Evolutionary conservation across 2,113 vertebrate species (phyloP).

Genomic region (Macaca fascicularis): DNA sequence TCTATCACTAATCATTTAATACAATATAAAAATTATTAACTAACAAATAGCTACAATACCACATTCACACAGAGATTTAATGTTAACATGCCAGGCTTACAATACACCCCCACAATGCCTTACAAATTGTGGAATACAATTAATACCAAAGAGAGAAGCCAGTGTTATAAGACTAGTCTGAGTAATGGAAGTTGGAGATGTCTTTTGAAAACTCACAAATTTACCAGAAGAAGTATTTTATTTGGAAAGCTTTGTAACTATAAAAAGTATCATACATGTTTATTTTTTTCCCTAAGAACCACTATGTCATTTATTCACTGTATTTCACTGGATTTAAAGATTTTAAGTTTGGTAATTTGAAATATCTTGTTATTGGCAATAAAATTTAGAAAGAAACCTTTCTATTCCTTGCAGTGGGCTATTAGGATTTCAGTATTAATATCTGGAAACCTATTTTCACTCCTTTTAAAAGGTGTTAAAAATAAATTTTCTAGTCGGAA

Average conservation of each 20-base stretch:
- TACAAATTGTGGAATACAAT: not conserved
- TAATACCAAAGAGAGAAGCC: not conserved
- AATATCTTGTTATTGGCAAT: not conserved
- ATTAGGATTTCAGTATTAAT: not conserved
- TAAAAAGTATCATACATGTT: not conserved
- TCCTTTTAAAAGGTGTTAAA: slow-evolving; percentile 15
- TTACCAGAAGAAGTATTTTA: not conserved
- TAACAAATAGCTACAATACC: not conserved
- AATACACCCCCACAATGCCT: not conserved
- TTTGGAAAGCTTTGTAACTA: not conserved
- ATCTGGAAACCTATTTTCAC: slow-evolving; percentile 20
- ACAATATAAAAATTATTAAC: not conserved
- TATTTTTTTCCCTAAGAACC: not conserved
- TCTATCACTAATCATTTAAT: not conserved
- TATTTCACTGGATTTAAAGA: slow-evolving; percentile 1
- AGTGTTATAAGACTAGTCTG: not conserved
- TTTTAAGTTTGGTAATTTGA: not conserved
- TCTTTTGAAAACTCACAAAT: not conserved
- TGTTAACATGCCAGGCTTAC: not conserved
- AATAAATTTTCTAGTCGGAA: slow-evolving; percentile 6
- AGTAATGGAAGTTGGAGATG: not conserved
- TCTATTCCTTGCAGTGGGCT: not conserved
- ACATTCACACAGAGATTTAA: not conserved
- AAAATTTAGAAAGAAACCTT: not conserved
- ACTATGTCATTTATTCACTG: not conserved